Evolutionary conservation across 2,888 invertebrate species (phyloP).

Genomic region (Abrostola triplasia): DNA sequence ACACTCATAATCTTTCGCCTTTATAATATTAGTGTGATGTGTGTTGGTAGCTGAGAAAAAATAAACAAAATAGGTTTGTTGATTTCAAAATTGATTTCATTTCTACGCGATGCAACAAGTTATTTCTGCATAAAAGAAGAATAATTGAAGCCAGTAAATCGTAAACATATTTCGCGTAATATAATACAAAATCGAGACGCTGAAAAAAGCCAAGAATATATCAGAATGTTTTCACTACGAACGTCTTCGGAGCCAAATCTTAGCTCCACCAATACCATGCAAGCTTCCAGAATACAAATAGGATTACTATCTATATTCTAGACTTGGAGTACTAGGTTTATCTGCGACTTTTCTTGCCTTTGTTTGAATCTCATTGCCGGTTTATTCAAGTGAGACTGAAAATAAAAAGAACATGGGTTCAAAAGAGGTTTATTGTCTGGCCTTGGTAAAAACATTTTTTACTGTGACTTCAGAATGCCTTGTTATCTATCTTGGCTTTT

Average conservation of each 20-base stretch:
- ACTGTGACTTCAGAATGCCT: too few species aligned
- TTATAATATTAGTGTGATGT: too few species aligned
- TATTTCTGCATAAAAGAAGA: background rate
- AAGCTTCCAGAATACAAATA: conserved; percentile 48
- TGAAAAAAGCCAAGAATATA: conserved; percentile 8
- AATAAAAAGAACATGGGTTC: background rate
- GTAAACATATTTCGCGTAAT: background rate
- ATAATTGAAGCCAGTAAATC: background rate
- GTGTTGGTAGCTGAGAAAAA: too few species aligned
- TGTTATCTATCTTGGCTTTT: too few species aligned
- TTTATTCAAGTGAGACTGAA: conserved; percentile 2
- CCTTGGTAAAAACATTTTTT: too few species aligned
- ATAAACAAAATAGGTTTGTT: too few species aligned
- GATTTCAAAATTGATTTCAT: too few species aligned
- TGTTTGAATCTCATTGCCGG: conserved; percentile 11
- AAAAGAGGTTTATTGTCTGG: too few species aligned
- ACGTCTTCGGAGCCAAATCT: conserved; percentile 16
- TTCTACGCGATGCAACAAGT: background rate
- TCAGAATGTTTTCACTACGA: conserved; percentile 13
- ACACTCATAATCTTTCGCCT: too few species aligned
- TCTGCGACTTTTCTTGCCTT: conserved; percentile 5
- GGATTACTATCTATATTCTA: conserved; percentile 34
- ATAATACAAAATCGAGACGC: background rate
- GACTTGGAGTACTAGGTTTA: conserved; percentile 10
- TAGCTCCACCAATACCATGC: conserved; percentile 27